Evolutionary conservation across 1,140 invertebrate species (phyloP).

Genomic region (Leptinotarsa defecta): DNA sequence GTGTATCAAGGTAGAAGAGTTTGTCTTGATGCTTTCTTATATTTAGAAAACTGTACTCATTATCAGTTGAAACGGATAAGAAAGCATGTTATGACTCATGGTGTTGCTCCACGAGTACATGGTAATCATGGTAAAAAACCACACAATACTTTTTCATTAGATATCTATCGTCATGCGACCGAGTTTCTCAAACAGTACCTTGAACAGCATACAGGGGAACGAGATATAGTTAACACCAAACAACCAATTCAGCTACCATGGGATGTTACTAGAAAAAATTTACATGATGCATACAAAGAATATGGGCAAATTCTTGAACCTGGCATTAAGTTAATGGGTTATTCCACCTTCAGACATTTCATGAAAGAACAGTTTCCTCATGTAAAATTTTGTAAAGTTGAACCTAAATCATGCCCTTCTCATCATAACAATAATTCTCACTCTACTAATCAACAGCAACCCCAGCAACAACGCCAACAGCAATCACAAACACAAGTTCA

Average conservation of each 20-base stretch:
- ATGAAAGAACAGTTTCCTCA: constrained; percentile 82
- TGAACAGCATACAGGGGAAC: constrained; percentile 63
- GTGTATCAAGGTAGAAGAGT: constrained; percentile 76
- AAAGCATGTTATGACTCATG: constrained; percentile 78
- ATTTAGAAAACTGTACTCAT: constrained; percentile 79
- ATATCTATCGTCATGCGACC: constrained; percentile 77
- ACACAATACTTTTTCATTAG: constrained; percentile 79
- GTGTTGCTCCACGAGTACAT: constrained; percentile 75
- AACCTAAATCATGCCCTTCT: constrained; percentile 60
- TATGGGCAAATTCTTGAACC: constrained; percentile 70
- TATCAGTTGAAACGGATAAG: constrained; percentile 78
- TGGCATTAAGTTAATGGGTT: constrained; percentile 75
- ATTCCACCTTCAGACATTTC: constrained; percentile 77
- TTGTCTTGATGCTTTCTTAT: constrained; percentile 78
- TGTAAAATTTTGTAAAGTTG: constrained; percentile 73
- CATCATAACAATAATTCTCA: constrained; percentile 58
- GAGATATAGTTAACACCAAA: constrained; percentile 59
- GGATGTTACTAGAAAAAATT: constrained; percentile 72
- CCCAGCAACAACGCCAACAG: constrained; percentile 55
- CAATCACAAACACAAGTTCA: constrained; percentile 59
- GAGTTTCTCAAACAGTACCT: constrained; percentile 75
- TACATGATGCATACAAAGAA: constrained; percentile 74
- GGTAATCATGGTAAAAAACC: constrained; percentile 80
- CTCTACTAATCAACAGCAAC: constrained; percentile 55
- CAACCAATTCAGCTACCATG: constrained; percentile 67